These are phyloP conservation scores for Acronicta aceris DNA, from an alignment of 2,888 invertebrate species.

Conservation along the genomic window DNA sequence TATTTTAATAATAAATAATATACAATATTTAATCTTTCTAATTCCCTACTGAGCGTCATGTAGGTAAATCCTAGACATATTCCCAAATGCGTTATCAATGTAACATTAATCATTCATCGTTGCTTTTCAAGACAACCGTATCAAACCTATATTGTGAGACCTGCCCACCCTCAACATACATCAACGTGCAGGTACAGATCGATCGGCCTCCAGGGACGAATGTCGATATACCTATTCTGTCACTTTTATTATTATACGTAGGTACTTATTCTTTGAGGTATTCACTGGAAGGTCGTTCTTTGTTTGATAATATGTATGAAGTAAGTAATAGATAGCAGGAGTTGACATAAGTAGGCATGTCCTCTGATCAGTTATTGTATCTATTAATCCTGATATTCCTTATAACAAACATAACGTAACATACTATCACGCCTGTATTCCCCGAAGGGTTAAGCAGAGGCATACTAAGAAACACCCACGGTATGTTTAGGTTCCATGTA, in stretches of 20 bases:
- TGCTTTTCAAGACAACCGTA: constrained; percentile 31
- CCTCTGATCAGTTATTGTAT: no score
- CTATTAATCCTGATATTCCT: no score
- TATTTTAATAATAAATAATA: no score
- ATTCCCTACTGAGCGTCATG: constrained; percentile 2
- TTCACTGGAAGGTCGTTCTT: neutral
- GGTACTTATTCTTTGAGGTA: neutral
- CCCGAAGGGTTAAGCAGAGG: no score
- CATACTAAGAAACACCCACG: no score
- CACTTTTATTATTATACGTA: neutral
- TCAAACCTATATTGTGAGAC: constrained; percentile 11
- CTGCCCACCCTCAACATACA: constrained; percentile 36
- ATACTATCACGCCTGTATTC: no score
- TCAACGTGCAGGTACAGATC: constrained; percentile 11
- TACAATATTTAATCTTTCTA: no score
- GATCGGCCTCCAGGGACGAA: constrained; percentile 47
- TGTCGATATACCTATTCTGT: constrained; percentile 35
- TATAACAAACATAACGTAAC: no score
- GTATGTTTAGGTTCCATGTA: no score
- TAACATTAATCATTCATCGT: constrained; percentile 32
- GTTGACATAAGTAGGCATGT: no score
- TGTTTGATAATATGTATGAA: no score
- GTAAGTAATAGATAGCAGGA: no score
- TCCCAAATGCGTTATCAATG: constrained; percentile 17
- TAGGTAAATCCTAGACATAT: neutral